A percentile compares a stretch with the other conserved stretches of the same genome.
These are phyloP conservation scores for Zaprionus nigranus DNA, from an alignment of 1,140 invertebrate species.

Conservation along the genomic window DNA sequence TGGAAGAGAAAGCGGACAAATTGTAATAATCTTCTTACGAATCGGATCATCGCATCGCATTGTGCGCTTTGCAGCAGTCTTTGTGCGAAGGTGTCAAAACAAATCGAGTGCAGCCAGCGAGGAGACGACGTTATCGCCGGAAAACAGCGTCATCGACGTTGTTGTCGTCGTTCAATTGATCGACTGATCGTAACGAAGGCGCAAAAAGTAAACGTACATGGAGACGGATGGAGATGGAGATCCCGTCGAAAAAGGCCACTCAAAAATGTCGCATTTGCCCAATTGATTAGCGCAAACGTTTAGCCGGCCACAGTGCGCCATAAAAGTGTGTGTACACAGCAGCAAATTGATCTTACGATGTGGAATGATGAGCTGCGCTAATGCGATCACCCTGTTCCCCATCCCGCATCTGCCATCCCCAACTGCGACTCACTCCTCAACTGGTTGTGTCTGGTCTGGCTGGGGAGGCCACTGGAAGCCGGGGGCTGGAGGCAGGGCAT, in stretches of 20 bases:
- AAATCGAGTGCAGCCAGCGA: conserved; percentile 11
- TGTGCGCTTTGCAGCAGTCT: not conserved
- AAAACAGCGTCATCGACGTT: conserved; percentile 1
- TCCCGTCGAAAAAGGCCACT: conserved; percentile 17
- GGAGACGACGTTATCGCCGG: conserved; percentile 2
- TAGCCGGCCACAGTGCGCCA: conserved; percentile 41
- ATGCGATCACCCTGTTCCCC: conserved; percentile 14
- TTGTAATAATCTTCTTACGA: not conserved
- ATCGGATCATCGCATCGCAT: not conserved
- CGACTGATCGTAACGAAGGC: conserved; percentile 14
- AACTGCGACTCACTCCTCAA: not conserved
- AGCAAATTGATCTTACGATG: conserved; percentile 50
- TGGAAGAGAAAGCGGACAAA: not conserved
- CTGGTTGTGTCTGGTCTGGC: conserved; percentile 29
- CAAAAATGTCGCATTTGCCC: conserved; percentile 47
- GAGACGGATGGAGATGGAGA: not conserved
- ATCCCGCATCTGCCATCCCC: not conserved
- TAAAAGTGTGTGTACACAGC: conserved; percentile 51
- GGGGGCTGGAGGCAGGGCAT: not conserved
- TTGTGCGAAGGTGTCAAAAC: conserved; percentile 31
- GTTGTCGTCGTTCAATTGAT: not conserved
- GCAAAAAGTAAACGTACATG: conserved; percentile 35
- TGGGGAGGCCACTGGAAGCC: not conserved
- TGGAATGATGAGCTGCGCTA: conserved; percentile 38
- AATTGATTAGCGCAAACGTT: conserved; percentile 47